These are phyloP conservation scores for Erebia palarica DNA, from an alignment of 2,888 invertebrate species.

Conservation along the genomic window DNA sequence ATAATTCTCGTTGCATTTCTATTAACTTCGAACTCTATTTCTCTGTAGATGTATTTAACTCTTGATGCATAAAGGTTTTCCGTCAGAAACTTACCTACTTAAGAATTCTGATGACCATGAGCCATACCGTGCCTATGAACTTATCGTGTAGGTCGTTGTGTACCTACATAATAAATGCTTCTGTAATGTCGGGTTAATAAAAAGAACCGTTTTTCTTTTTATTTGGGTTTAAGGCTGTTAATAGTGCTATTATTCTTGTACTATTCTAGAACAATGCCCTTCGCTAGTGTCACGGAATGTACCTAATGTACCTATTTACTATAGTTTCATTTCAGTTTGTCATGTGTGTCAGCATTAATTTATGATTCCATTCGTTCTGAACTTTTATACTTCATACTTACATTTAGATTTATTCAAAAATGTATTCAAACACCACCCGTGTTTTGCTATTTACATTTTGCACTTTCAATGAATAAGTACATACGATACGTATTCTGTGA, in stretches of 20 bases:
- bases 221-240: too few species aligned
- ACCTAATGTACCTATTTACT: too few species aligned
- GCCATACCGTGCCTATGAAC: too few species aligned
- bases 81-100: too few species aligned
- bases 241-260: too few species aligned
- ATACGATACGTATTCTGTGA: conserved; percentile 17
- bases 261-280: too few species aligned
- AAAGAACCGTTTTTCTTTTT: too few species aligned
- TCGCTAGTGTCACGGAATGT: too few species aligned
- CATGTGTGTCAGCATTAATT: neutral
- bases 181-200: too few species aligned
- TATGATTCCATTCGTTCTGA: neutral
- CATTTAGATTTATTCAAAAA: neutral
- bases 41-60: neutral
- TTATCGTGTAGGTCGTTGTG: too few species aligned
- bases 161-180: too few species aligned
- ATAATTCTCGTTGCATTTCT: neutral
- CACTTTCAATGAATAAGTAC: conserved; percentile 14
- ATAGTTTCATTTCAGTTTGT: too few species aligned
- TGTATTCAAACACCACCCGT: neutral
- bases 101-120: neutral
- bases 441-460: conserved; percentile 17
- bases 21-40: neutral
- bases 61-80: neutral
- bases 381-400: neutral